Evolutionary conservation across 2,797 vertebrate species (phyloP).

Genomic region (Morelia viridis): DNA sequence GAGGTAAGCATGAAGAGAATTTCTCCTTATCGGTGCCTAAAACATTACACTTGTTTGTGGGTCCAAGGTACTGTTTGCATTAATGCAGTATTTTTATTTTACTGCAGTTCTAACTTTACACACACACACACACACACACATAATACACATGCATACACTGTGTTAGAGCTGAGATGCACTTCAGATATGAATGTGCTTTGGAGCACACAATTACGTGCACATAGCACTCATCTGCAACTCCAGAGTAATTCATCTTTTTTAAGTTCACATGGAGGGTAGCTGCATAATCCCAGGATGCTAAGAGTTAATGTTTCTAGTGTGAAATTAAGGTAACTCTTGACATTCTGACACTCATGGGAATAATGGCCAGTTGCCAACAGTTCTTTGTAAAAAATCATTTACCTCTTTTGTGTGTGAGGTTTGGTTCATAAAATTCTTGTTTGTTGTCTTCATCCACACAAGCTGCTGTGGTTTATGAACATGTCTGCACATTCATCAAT

Average conservation of each 20-base stretch:
- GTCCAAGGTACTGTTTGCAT: background rate
- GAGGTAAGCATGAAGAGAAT: slow-evolving; percentile 72
- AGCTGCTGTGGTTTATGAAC: background rate
- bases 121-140: background rate
- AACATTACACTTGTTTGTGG: background rate
- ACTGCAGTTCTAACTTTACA: slow-evolving; percentile 33
- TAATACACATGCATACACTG: background rate
- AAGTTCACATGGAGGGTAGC: background rate
- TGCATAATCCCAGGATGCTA: background rate
- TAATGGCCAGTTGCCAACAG: background rate
- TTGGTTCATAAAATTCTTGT: background rate
- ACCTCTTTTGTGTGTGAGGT: background rate
- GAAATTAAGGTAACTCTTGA: background rate
- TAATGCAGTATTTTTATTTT: background rate
- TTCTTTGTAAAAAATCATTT: background rate
- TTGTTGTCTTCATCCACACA: background rate
- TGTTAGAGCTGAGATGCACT: background rate
- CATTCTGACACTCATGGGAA: slow-evolving; percentile 18
- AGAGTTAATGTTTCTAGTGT: slow-evolving; percentile 38
- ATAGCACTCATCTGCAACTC: background rate
- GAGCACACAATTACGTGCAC: slow-evolving; percentile 19
- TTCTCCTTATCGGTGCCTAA: background rate
- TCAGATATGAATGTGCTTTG: background rate
- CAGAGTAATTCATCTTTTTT: background rate
- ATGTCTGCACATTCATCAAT: slow-evolving; percentile 38